Conservation (phyloP, 2,888 invertebrate species). For the Cheilosia vulpina region DNA sequence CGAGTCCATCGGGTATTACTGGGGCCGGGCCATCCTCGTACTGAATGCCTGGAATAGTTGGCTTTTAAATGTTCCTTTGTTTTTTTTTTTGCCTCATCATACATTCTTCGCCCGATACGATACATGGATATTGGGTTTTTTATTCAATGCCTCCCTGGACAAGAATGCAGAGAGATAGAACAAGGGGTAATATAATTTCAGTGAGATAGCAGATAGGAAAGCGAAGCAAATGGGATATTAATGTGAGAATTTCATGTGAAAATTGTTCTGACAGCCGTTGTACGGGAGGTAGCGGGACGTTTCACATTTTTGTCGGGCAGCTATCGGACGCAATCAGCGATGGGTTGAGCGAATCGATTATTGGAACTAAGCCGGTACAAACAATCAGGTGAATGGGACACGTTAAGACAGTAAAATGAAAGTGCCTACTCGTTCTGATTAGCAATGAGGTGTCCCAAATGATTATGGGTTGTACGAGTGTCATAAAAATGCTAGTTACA, state of each 20-base stretch:
- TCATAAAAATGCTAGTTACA: not conserved
- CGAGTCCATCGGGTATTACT: constrained; percentile 45
- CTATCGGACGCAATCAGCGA: not conserved
- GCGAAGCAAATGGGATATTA: constrained; percentile 38
- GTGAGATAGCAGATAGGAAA: constrained; percentile 13
- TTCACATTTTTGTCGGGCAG: not conserved
- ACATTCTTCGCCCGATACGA: constrained; percentile 32
- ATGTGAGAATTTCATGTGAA: constrained; percentile 26
- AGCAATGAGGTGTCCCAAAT: not conserved
- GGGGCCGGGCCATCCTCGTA: constrained; percentile 2
- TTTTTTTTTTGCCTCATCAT: not conserved
- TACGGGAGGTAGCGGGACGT: not conserved
- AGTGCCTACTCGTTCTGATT: not conserved
- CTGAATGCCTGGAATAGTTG: constrained; percentile 12
- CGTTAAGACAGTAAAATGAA: not conserved
- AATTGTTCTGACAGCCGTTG: constrained; percentile 22
- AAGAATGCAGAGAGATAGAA: not conserved
- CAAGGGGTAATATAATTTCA: constrained; percentile 30
- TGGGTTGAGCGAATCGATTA: not conserved
- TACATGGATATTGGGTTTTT: constrained; percentile 37
- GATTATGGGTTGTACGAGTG: not conserved
- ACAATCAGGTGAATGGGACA: not conserved
- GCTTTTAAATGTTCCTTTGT: constrained; percentile 3
- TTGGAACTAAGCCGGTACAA: not conserved
- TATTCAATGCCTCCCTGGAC: constrained; percentile 20